Conservation (phyloP, 2,888 invertebrate species). For the Nephrocerus scutellatus region DNA sequence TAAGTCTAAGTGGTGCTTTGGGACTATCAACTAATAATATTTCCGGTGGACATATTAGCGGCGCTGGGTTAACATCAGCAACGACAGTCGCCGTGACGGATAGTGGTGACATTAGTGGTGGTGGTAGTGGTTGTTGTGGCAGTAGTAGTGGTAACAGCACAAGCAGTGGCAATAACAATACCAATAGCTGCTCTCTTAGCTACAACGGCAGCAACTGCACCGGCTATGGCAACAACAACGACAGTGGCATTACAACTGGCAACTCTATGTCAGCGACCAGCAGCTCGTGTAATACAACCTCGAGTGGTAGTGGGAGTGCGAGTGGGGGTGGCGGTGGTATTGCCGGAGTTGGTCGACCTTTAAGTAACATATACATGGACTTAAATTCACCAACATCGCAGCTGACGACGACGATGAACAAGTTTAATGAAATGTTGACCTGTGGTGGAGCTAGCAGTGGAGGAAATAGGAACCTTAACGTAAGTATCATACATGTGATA, state of each 20-base stretch:
- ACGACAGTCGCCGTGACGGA: slow-evolving; percentile 8
- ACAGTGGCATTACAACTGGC: neutral
- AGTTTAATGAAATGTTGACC: slow-evolving; percentile 19
- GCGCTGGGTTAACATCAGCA: slow-evolving; percentile 15
- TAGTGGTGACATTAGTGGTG: slow-evolving; percentile 7
- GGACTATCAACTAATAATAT: slow-evolving; percentile 17
- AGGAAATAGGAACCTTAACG: slow-evolving; percentile 14
- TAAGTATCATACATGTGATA: slow-evolving; percentile 18
- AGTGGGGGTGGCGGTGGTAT: slow-evolving; percentile 1
- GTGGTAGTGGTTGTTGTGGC: slow-evolving; percentile 10
- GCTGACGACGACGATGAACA: slow-evolving; percentile 3
- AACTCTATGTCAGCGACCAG: slow-evolving; percentile 1
- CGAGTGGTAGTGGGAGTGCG: slow-evolving; percentile 6
- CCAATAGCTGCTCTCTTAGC: slow-evolving; percentile 9
- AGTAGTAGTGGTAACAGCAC: slow-evolving; percentile 19
- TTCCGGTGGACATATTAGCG: slow-evolving; percentile 4
- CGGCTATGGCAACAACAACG: slow-evolving; percentile 1
- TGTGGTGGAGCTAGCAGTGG: slow-evolving; percentile 7
- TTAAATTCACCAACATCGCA: slow-evolving; percentile 25
- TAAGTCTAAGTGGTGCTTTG: slow-evolving; percentile 14
- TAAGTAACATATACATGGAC: slow-evolving; percentile 24
- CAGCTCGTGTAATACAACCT: neutral
- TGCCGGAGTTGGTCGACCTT: slow-evolving; percentile 8
- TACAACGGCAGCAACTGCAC: slow-evolving; percentile 16
- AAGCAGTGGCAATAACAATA: slow-evolving; percentile 11